Base-by-base conservation (phyloP, 2,888 invertebrate genomes). In the Drosophila barbarae region DNA sequence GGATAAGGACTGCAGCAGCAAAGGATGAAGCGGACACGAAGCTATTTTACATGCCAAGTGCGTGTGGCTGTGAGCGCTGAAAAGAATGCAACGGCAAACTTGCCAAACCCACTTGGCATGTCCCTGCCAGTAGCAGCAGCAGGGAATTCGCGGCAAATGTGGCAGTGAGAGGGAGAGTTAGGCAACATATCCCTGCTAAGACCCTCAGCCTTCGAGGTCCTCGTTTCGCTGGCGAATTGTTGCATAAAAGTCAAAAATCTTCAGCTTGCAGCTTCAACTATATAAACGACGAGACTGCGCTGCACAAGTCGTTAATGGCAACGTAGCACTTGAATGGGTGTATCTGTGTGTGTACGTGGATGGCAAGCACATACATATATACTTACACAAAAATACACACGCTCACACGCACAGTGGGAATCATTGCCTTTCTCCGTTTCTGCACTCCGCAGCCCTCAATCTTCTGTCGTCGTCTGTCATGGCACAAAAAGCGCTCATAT, bases 241-340 rank as follows among this genome's bases (percentile, higher is more conserved):
- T 81, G 84, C 85, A 85, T 83, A 80, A 82, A 82, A 82, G 81
- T 82, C 81, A 82, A 77, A 81, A 82, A 82, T 82, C 85, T 85
- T 85, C 69, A 77, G 83, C 85, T 82, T 76, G 69, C 69, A 76
- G 84, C 72, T 72, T 71, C 72, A 77, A 77, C 85, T 77, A 71
- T 63, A 72, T 73, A 74, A 70, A 69, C 69, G 68, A 71, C 67
- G 77, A 55, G 46, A 58, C 69, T 74, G 63, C 65, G 65, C 71
- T 69, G 70, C 79, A 76, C 70, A 69, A 71, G 80, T 85, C 77
- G 81, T 85, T 85, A 81, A 83, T 83, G 84, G 81, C 77, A 83
- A 85, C 84, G 70, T 50, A 65, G 66, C 74, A 72, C 79, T 80
- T 72, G 72, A 82, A 72, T 36, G n/a, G 36, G 32, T 60, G 63